Evolutionary conservation across 2,888 invertebrate species (phyloP).

Genomic region (Drosophila demipolita): DNA sequence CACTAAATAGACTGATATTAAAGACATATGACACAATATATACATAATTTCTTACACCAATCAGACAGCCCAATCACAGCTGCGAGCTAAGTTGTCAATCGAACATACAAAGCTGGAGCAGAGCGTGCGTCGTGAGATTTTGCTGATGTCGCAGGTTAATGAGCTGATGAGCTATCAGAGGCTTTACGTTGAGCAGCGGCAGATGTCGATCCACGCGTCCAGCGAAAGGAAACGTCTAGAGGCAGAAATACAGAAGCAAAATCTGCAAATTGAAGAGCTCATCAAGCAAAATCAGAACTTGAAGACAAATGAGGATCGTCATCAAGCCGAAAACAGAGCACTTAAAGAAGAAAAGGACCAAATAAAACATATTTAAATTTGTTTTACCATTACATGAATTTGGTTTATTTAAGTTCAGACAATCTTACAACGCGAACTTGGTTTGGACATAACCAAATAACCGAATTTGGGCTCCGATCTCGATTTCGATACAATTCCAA

Average conservation of each 20-base stretch:
- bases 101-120: not conserved
- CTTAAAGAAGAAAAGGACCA: constrained; percentile 12
- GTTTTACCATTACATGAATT: too few relatives aligned
- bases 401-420: constrained; percentile 9
- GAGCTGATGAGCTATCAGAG: constrained; percentile 3
- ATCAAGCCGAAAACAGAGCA: not conserved
- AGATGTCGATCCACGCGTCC: not conserved
- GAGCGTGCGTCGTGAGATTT: too few relatives aligned
- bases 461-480: not conserved
- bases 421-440: not conserved
- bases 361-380: too few relatives aligned
- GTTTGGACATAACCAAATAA: not conserved
- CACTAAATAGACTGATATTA: not conserved
- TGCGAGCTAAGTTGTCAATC: not conserved
- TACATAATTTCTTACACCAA: not conserved
- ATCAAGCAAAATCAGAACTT: not conserved
- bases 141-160: not conserved
- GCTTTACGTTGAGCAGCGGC: not conserved
- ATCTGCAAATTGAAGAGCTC: constrained; percentile 3
- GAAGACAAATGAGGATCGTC: not conserved
- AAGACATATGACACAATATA: not conserved
- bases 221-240: not conserved
- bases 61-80: constrained; percentile 7
- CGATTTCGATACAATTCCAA: too few relatives aligned
- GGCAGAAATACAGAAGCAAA: not conserved